Evolutionary conservation across 2,888 invertebrate genomes (phyloP).

Genomic region (Athalia circularis): DNA sequence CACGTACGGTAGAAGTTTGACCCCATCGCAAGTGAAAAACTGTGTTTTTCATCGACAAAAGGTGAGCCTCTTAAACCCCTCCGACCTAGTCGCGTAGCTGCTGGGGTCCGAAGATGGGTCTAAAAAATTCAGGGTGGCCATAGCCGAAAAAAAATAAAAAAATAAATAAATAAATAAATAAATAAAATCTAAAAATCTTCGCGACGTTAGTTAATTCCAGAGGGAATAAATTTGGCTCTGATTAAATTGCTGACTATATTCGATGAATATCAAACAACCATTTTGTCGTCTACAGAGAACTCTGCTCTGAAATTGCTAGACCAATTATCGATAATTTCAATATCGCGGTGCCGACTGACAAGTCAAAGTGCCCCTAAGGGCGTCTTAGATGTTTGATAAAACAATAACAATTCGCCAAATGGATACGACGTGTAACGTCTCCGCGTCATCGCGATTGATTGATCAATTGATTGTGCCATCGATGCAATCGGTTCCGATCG

Average conservation of each 20-base stretch:
- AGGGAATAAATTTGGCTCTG: no score
- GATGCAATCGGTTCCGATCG: neutral
- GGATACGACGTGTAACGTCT: conserved; percentile 8
- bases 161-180: no score
- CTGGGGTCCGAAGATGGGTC: neutral
- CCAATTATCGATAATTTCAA: no score
- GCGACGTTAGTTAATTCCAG: no score
- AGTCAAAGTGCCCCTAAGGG: no score
- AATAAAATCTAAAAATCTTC: no score
- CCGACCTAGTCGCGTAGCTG: neutral
- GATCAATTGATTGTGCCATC: conserved; percentile 1
- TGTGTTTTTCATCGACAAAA: conserved; percentile 40
- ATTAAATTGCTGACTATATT: no score
- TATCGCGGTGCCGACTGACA: no score
- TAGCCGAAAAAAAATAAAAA: neutral
- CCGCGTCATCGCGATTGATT: neutral
- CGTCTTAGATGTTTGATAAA: neutral
- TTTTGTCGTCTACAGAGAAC: no score
- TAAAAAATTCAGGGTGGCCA: conserved; percentile 26
- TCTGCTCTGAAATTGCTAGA: no score
- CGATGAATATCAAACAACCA: no score
- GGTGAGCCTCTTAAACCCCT: conserved; percentile 35
- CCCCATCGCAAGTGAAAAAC: conserved; percentile 41
- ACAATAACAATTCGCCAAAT: conserved; percentile 19
- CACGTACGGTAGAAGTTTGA: conserved; percentile 12